phyloP scores from a whole-genome alignment of 1,140 invertebrate genomes.

The Tetragonula clypearis region DNA sequence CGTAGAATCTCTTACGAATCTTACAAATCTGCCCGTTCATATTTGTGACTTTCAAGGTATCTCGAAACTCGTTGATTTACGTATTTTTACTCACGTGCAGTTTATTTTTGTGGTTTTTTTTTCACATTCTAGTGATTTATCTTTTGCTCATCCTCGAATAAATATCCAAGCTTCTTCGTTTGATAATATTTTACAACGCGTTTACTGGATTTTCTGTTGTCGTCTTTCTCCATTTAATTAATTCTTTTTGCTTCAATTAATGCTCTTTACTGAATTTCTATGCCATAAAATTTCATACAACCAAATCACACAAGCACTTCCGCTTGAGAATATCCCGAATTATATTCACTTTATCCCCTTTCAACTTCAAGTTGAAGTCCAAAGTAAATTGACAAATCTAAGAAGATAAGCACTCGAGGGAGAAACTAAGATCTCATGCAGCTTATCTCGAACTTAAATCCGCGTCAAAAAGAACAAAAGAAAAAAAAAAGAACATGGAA shows the following conservation, averaged over 20 bases:
- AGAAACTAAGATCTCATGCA: not conserved
- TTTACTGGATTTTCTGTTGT: no score
- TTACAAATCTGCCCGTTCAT: no score
- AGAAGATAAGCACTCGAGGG: not conserved
- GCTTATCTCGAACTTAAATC: not conserved
- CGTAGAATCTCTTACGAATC: no score
- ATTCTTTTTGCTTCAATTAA: no score
- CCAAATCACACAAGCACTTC: not conserved
- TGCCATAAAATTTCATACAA: not conserved
- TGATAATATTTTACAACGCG: no score
- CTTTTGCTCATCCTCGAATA: not conserved
- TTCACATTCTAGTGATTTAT: not conserved
- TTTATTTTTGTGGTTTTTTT: not conserved
- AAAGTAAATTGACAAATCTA: not conserved
- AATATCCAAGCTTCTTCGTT: not conserved
- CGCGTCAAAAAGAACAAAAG: not conserved
- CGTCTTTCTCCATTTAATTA: no score
- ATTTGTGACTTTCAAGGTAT: not conserved
- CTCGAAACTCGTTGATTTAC: not conserved
- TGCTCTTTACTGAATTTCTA: no score
- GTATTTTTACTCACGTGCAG: not conserved
- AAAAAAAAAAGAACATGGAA: not conserved
- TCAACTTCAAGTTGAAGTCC: not conserved
- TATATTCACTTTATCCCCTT: not conserved
- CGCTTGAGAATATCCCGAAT: not conserved